phyloP scores from a whole-genome alignment of 2,797 vertebrate species.

The Silurus lanzhouensis region DNA sequence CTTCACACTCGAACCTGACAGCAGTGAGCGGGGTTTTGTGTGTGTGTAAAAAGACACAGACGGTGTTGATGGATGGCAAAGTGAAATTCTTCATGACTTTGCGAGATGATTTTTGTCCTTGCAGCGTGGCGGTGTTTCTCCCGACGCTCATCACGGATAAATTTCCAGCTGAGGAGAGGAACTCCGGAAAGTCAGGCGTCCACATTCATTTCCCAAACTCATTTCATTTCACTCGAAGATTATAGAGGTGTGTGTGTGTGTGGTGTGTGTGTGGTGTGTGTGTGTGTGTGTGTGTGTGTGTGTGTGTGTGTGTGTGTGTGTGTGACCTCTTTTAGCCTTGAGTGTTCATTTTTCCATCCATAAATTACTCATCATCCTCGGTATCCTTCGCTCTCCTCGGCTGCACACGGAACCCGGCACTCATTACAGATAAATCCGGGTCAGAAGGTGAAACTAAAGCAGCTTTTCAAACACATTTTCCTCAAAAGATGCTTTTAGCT shows the following conservation, averaged over 20 bases:
- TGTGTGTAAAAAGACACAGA: not conserved
- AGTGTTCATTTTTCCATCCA: conserved; percentile 6
- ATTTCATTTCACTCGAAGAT: conserved; percentile 28
- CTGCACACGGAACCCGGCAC: not conserved
- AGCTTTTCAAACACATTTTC: not conserved
- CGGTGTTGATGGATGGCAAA: not conserved
- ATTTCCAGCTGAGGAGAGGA: not conserved
- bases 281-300: conserved; percentile 1
- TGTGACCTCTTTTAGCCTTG: not conserved
- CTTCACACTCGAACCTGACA: not conserved
- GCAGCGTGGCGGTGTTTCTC: not conserved
- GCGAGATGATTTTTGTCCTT: not conserved
- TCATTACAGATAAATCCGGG: not conserved
- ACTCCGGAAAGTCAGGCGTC: not conserved
- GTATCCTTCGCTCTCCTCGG: not conserved
- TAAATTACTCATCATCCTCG: conserved; percentile 11
- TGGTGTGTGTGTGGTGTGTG: conserved; percentile 3
- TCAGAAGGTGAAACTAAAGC: not conserved
- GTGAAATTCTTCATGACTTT: conserved; percentile 11
- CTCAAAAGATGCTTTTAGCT: not conserved
- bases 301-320: conserved; percentile 13
- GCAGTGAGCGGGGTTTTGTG: not conserved
- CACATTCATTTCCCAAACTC: conserved; percentile 15
- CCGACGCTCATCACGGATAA: not conserved
- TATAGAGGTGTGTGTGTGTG: not conserved